These are phyloP conservation scores for Grus americana DNA, from an alignment of 2,113 vertebrate species.

Conservation along the genomic window DNA sequence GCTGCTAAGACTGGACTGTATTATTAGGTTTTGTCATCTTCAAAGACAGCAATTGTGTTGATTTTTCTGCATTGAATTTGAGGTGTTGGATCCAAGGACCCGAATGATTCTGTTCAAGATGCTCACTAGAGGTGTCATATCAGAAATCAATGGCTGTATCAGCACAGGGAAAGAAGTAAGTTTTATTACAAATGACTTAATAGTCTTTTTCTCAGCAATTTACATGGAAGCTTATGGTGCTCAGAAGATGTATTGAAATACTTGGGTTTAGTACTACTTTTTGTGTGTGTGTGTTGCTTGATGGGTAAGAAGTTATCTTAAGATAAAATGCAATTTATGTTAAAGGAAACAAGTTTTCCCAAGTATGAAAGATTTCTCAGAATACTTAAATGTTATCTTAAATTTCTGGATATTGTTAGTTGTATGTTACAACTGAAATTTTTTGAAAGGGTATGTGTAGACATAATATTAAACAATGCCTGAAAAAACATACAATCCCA, in stretches of 20 bases:
- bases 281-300: background rate
- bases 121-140: constrained; percentile 88
- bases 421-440: background rate
- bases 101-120: constrained; percentile 98
- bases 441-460: background rate
- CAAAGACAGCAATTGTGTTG: background rate
- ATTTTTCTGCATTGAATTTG: background rate
- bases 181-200: background rate
- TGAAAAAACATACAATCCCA: background rate
- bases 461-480: background rate
- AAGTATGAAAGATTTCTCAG: background rate
- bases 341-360: background rate
- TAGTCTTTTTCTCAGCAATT: background rate
- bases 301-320: background rate
- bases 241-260: background rate
- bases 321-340: background rate
- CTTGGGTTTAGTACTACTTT: background rate
- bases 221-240: background rate
- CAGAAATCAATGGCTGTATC: constrained; percentile 96
- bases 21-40: background rate
- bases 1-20: background rate
- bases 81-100: constrained; percentile 94
- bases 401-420: background rate
- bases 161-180: constrained; percentile 96
- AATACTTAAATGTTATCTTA: background rate